Evolutionary conservation across 2,888 invertebrate species (phyloP), one percentile per base, ranked within the genome.

Genomic region (Leptopilina drosophilae): DNA sequence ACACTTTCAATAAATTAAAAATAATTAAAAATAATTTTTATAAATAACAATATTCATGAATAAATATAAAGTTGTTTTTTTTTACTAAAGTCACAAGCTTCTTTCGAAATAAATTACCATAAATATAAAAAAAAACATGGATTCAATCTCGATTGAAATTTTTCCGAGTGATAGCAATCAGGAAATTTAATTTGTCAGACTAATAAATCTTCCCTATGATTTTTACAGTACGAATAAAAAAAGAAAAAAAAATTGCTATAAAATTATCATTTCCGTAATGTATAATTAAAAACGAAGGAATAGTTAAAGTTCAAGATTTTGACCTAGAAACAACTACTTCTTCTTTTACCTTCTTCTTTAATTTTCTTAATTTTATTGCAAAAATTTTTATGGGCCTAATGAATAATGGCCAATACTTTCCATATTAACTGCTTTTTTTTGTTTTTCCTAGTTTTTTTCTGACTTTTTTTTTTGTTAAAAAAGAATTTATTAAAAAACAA

Each of bases 221-320:
- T 62, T 62, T 62, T 62, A 62, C 15, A 20, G 20, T 15, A 8
- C 62, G 20, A 62, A 62, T 62, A 62, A 62, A 33, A 5, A 33
- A 33, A 5, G 5, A 5, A 33, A 33, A 33, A 33, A 33, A 33
- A 62, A 62, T 8, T 62, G 15, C 62, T 2, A 62, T 62, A 62
- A 62, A 62, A 62, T 62, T 20, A 15, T 49, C 12, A 3, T 15
- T 62, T 62, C 62, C 20, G 15, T 20, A 62, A 62, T 62, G 20
- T 42, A 12, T 49, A 49, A 49, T 49, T 49, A 49, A 49, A 49
- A 9, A 12, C 12, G 49, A 49, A 42, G 42, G 15, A n/a, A 62
- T n/a, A 62, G 20, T 15, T 64, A 64, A 64, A 64, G 40, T 64
- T 64, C 40, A 64, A 33, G 64, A 64, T 64, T 64, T 64, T 64